Evolutionary conservation across 2,113 vertebrate genomes (phyloP).

Genomic region (Arizona elegans): DNA sequence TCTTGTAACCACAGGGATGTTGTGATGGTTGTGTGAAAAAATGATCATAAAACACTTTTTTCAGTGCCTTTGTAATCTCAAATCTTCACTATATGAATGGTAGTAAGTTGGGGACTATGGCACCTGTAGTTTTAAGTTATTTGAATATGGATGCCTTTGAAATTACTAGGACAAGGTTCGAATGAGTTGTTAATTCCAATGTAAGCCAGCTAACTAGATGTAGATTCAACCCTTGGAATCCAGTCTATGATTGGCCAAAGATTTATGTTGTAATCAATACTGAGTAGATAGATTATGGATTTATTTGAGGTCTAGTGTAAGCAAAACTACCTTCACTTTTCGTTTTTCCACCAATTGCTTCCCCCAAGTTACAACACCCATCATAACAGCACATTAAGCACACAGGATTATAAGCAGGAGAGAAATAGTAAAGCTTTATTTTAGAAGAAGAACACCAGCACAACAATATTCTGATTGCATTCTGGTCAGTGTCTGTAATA

Average conservation of each 20-base stretch:
- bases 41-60: not conserved
- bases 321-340: not conserved
- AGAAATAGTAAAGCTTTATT: not conserved
- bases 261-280: not conserved
- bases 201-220: not conserved
- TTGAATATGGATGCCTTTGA: not conserved
- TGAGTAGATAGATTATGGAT: not conserved
- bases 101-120: not conserved
- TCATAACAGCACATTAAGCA: not conserved
- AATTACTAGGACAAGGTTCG: not conserved
- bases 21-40: not conserved
- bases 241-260: not conserved
- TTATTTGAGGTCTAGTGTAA: not conserved
- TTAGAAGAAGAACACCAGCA: not conserved
- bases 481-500: not conserved
- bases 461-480: not conserved
- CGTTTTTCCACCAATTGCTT: not conserved
- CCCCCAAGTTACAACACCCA: not conserved
- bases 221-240: not conserved
- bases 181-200: not conserved
- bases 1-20: not conserved
- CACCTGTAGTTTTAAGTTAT: not conserved
- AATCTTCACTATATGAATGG: not conserved
- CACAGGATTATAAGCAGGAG: not conserved
- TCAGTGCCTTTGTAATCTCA: not conserved